These are phyloP conservation scores for Nanorana parkeri DNA, from an alignment of 2,113 vertebrate species.

Conservation along the genomic window DNA sequence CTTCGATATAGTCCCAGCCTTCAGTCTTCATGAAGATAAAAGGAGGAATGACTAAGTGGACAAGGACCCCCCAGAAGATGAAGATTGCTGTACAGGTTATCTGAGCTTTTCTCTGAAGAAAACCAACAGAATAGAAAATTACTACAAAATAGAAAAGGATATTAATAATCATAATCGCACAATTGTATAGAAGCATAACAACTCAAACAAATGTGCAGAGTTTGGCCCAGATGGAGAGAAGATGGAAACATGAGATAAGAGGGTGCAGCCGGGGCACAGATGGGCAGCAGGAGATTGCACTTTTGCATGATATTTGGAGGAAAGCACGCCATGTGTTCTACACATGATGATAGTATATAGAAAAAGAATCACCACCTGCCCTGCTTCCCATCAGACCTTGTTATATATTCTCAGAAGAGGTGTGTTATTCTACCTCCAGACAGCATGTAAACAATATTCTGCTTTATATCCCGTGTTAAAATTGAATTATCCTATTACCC, in stretches of 20 bases:
- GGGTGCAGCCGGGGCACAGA: not conserved
- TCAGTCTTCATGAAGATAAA: constrained; percentile 96
- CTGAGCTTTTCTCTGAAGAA: constrained; percentile 89
- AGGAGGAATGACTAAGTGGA: constrained; percentile 93
- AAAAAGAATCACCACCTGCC: not conserved
- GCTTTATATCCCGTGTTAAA: too few species aligned
- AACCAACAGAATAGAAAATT: not conserved
- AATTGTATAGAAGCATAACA: too few species aligned
- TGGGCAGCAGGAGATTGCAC: not conserved
- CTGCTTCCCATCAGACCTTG: not conserved
- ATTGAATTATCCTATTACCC: too few species aligned
- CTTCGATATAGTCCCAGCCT: constrained; percentile 93
- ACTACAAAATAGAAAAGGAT: too few species aligned
- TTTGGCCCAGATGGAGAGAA: too few species aligned
- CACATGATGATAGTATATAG: not conserved
- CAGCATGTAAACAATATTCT: too few species aligned
- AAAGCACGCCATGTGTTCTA: not conserved
- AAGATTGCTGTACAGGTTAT: constrained; percentile 95
- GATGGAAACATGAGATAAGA: not conserved
- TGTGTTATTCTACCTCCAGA: too few species aligned
- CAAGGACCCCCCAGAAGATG: constrained; percentile 90
- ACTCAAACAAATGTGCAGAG: too few species aligned
- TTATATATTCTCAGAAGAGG: not conserved
- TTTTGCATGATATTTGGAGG: not conserved
- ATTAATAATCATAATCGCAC: too few species aligned